Percentiles rank a stretch among this genome's conserved stretches.
phyloP scores from a whole-genome alignment of 2,113 vertebrate species.

The Syngnathus typhle region DNA sequence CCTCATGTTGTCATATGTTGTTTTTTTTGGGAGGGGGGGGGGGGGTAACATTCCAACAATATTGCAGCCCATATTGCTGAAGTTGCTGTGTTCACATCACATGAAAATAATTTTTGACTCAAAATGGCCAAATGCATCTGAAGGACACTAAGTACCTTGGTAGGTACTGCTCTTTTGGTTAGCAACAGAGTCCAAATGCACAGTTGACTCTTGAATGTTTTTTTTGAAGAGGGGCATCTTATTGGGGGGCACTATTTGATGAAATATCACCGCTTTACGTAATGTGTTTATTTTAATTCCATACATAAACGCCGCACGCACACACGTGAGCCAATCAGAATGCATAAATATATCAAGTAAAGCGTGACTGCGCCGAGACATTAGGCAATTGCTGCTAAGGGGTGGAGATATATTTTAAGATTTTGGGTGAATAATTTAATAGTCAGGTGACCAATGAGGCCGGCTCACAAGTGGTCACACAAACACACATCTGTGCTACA shows the following conservation, averaged over 20 bases:
- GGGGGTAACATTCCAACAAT: no score
- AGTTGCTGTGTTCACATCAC: no score
- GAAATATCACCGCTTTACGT: not conserved
- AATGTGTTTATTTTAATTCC: not conserved
- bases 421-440: constrained; percentile 33
- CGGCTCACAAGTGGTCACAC: constrained; percentile 54
- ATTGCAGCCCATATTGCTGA: no score
- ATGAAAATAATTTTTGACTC: no score
- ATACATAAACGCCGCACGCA: not conserved
- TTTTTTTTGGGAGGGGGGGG: no score
- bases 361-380: not conserved
- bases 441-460: constrained; percentile 48
- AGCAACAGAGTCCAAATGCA: not conserved
- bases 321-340: not conserved
- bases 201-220: not conserved
- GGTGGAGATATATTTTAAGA: not conserved
- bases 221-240: no score
- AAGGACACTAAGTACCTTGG: not conserved
- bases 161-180: not conserved
- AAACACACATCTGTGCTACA: constrained; percentile 28
- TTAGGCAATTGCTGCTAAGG: not conserved
- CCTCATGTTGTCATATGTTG: constrained; percentile 9
- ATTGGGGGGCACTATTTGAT: no score
- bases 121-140: not conserved
- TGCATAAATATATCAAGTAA: not conserved